Conservation (phyloP, 2,113 vertebrate species). For the Scytalopus superciliaris region DNA sequence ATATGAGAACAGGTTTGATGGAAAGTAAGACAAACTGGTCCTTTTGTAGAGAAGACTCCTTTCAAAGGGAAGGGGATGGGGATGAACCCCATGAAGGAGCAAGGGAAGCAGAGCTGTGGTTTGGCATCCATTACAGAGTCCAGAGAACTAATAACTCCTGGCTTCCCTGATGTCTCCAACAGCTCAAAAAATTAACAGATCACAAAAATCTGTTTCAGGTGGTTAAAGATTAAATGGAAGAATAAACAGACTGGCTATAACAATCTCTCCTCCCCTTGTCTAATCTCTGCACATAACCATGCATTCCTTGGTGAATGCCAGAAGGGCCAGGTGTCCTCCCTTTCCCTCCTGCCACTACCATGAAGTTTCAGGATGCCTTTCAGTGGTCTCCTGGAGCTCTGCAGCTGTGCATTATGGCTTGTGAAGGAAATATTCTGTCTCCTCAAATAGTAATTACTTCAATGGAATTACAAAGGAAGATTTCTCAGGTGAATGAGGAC, state of each 20-base stretch:
- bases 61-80: background rate
- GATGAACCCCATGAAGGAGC: background rate
- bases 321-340: constrained; percentile 37
- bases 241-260: background rate
- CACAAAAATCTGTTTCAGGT: background rate
- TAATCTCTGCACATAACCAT: background rate
- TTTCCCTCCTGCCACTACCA: background rate
- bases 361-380: constrained; percentile 21
- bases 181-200: background rate
- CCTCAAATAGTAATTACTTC: constrained; percentile 12
- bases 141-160: background rate
- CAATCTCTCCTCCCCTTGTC: background rate
- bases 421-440: background rate
- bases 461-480: background rate
- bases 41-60: background rate
- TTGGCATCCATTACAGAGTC: background rate
- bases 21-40: background rate
- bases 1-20: background rate
- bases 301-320: background rate
- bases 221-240: background rate
- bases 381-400: constrained; percentile 19
- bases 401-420: constrained; percentile 37
- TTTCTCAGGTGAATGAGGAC: constrained; percentile 10
- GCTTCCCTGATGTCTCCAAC: background rate
- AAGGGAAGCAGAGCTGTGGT: background rate